A percentile compares a stretch with the other conserved stretches of the same genome.
Evolutionary conservation across 2,113 vertebrate genomes (phyloP).

Genomic region (Muntiacus muntjak): DNA sequence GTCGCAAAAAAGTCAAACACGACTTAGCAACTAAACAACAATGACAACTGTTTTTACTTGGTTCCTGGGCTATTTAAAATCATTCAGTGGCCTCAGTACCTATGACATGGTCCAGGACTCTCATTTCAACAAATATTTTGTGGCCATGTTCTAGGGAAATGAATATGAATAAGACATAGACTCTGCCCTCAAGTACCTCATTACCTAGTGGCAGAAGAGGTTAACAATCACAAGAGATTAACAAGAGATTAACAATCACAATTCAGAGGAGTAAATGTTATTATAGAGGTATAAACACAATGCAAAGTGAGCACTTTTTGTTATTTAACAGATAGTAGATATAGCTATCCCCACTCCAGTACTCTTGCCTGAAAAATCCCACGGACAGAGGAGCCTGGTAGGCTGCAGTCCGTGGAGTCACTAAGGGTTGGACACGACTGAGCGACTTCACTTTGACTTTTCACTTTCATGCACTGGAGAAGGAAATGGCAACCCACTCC

Average conservation of each 20-base stretch:
- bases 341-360: not conserved
- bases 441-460: too few relatives aligned
- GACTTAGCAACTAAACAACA: not conserved
- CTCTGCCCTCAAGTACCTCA: not conserved
- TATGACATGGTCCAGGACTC: not conserved
- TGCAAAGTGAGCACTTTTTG: not conserved
- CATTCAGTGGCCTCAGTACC: not conserved
- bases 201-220: not conserved
- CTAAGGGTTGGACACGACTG: too few relatives aligned
- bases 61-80: not conserved
- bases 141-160: not conserved
- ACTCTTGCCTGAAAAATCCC: too few relatives aligned
- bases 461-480: too few relatives aligned
- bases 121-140: conserved; percentile 25
- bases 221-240: too few relatives aligned
- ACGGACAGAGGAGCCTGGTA: too few relatives aligned
- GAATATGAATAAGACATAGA: not conserved
- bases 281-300: not conserved
- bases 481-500: too few relatives aligned
- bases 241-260: conserved; percentile 12
- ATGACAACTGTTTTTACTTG: not conserved
- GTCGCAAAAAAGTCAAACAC: not conserved
- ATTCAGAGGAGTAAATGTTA: conserved; percentile 7
- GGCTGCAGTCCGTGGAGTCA: too few relatives aligned
- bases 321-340: not conserved